A percentile compares a stretch with the other conserved stretches of the same genome.
Evolutionary conservation across 2,797 vertebrate genomes (phyloP).

Genomic region (Muscicapa striata): DNA sequence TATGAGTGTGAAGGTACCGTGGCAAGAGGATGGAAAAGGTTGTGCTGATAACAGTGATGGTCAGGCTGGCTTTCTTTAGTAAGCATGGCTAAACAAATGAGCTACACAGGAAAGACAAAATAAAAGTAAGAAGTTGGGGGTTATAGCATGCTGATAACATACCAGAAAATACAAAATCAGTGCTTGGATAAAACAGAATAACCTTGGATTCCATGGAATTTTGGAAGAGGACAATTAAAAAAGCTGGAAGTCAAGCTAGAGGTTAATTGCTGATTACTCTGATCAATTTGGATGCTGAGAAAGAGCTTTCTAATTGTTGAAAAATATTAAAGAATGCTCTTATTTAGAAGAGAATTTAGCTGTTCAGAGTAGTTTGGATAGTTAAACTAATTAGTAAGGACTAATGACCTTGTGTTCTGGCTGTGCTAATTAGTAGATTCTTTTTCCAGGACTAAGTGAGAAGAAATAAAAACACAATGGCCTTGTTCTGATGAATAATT

Average conservation of each 20-base stretch:
- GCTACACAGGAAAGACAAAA: not conserved
- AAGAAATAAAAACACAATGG: not conserved
- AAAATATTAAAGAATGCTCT: not conserved
- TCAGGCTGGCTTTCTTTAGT: not conserved
- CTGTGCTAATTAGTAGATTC: not conserved
- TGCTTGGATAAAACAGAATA: not conserved
- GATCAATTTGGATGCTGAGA: not conserved
- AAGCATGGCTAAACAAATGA: not conserved
- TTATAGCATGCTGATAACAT: not conserved
- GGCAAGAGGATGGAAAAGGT: not conserved
- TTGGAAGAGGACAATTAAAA: not conserved
- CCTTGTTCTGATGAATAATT: slow-evolving; percentile 1
- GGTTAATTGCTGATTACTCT: not conserved
- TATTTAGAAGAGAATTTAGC: not conserved
- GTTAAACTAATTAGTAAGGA: not conserved
- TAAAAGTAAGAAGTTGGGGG: not conserved
- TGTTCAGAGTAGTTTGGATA: not conserved
- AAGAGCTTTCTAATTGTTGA: not conserved
- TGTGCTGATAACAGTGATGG: not conserved
- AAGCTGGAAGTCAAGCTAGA: not conserved
- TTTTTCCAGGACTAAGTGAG: not conserved
- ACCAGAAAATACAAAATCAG: not conserved
- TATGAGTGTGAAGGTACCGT: not conserved
- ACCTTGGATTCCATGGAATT: not conserved
- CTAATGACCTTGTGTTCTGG: not conserved